Evolutionary conservation across 2,888 invertebrate genomes (phyloP), one percentile per base, ranked within the genome.

Genomic region (Rapana venosa): DNA sequence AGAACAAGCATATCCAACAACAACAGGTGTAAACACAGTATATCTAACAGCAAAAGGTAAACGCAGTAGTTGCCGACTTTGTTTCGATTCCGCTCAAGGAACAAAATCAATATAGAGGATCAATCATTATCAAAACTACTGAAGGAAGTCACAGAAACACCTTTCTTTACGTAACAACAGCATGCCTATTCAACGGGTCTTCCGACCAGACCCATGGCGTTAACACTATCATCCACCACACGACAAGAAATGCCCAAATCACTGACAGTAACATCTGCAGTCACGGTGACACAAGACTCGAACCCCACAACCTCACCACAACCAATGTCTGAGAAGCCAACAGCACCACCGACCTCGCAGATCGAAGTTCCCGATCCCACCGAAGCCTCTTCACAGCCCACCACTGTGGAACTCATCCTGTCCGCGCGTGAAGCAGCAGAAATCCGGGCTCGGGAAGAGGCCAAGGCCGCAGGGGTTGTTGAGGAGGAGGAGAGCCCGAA

Each of bases 401-500:
- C 84, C 22, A 89, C 89, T 1, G 70, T 89, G 47, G 85, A 89
- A 74, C 89, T 89, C n/a, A 20, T 89, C 20, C 47, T 89, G 6
- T 84, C 89, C 4, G 89, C 85, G 17, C 32, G 74, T 30, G 47
- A 70, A 36, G 77, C 84, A 58, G 89, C 85, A 13, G 85, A 66
- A 26, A 15, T 32, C n/a, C 58, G 35, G 47, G 56, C 36, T 58
- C 26, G 30, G 22, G 35, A 11, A 35, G 89, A n/a, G 30, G 89
- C 89, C 30, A 70, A 83, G 35, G 85, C 89, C 4, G 58, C 89
- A 11, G 70, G 84, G 11, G n/a, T 22, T 30, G 17, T 5, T 20
- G 56, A 32, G 13, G 85, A 32, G 26, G 85, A 70, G 17, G 74
- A n/a, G 15, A 85, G 74, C 66, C 56, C 70, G n/a, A 32, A n/a